Evolutionary conservation across 2,888 invertebrate species (phyloP).

Genomic region (Cyaniris semiargus): DNA sequence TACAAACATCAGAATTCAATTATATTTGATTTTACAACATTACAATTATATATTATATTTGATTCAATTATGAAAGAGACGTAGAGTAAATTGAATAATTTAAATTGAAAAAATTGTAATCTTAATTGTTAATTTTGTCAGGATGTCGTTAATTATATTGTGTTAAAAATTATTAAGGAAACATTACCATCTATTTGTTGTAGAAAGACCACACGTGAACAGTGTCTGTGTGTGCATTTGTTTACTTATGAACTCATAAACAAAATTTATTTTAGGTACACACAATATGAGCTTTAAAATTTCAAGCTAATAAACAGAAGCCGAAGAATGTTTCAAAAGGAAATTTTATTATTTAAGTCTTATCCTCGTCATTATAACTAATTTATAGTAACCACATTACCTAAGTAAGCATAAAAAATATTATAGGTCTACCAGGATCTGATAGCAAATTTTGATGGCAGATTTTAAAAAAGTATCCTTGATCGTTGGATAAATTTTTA

Average conservation of each 20-base stretch:
- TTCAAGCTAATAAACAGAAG: not conserved
- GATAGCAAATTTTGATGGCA: too few species aligned
- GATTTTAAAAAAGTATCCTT: too few species aligned
- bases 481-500: too few species aligned
- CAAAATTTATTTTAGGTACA: not conserved
- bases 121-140: too few species aligned
- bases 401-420: not conserved
- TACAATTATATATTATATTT: not conserved
- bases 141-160: not conserved
- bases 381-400: not conserved
- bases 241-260: slow-evolving; percentile 8
- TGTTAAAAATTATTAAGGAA: not conserved
- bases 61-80: not conserved
- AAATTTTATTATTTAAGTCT: not conserved
- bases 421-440: too few species aligned
- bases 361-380: too few species aligned
- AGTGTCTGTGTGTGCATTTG: not conserved
- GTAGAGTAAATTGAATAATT: not conserved
- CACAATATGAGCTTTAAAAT: not conserved
- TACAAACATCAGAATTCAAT: not conserved
- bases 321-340: not conserved
- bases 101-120: too few species aligned
- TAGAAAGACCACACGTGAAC: slow-evolving; percentile 9
- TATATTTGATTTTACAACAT: too few species aligned
- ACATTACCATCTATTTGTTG: not conserved